phyloP scores from a whole-genome alignment of 1,140 invertebrate genomes.

The Diachasmimorpha longicaudata region DNA sequence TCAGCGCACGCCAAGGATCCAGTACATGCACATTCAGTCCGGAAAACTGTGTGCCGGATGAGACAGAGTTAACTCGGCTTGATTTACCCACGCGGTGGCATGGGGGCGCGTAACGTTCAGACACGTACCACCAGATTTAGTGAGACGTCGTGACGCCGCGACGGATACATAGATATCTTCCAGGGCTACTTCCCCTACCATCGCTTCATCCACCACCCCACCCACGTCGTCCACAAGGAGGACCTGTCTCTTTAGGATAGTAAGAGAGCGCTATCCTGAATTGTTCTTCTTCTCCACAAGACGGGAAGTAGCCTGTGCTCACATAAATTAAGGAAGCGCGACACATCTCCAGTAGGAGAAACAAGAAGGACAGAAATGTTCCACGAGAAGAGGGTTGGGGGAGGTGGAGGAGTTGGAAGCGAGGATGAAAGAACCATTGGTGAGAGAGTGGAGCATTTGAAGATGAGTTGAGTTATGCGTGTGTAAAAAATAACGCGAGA shows the following conservation, averaged over 20 bases:
- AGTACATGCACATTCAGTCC: constrained; percentile 30
- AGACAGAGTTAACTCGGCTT: constrained; percentile 57
- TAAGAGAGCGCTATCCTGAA: background rate
- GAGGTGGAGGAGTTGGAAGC: background rate
- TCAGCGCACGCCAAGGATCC: constrained; percentile 20
- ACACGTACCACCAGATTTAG: constrained; percentile 61
- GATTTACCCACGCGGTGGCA: constrained; percentile 54
- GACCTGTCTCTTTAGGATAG: constrained; percentile 35
- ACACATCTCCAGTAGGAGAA: constrained; percentile 46
- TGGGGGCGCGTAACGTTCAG: constrained; percentile 42
- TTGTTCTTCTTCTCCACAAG: constrained; percentile 39
- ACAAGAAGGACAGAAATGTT: constrained; percentile 18
- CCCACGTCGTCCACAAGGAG: constrained; percentile 32
- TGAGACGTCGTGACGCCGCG: constrained; percentile 58
- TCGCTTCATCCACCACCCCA: constrained; percentile 23
- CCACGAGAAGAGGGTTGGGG: constrained; percentile 13
- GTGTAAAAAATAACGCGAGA: background rate
- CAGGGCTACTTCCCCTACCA: constrained; percentile 42
- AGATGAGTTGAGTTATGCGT: constrained; percentile 8
- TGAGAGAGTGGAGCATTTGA: constrained; percentile 9
- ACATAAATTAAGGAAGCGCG: constrained; percentile 53
- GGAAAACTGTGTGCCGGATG: constrained; percentile 56
- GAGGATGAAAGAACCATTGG: constrained; percentile 1
- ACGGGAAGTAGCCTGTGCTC: constrained; percentile 49
- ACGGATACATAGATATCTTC: constrained; percentile 62